Evolutionary conservation across 2,797 vertebrate genomes (phyloP), one percentile per base, ranked within the genome.

Genomic region (Sebastes alutus): DNA sequence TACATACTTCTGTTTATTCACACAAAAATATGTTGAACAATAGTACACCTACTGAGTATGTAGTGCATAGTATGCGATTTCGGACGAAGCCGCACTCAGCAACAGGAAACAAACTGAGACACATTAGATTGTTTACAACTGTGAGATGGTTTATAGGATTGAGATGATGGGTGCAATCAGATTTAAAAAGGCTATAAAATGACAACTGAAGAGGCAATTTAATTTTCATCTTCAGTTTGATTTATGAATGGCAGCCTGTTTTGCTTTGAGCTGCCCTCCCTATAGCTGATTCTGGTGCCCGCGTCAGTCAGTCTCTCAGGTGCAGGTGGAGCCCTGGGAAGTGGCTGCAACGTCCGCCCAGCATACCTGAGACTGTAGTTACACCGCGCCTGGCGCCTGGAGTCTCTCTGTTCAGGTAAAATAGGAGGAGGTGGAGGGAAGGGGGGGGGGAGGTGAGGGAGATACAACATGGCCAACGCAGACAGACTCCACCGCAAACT

Each of bases 321-420:
- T 89, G 88, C 81, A 89, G 87, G 81, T 88, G 87, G 91, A 91
- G 88, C 81, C 92, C 93, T 96, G 96, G 94, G 96, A 97, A 96
- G 94, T 90, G 93, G 92, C 91, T 87, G 86, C 93, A 89, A 81
- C 92, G 90, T 95, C 95, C 92, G 84, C 93, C 90, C 91, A 88
- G 93, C 97, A 97, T 97, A 97, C 97, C 97, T 97, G 96, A 97
- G 96, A 96, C 96, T 97, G 96, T 95, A 95, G 97, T 97, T 96
- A 96, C 94, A 93, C 88, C 1, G 92, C 93, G 96, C 95, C 96
- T 97, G 97, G 96, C 96, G 97, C 97, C 97, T 96, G 92, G 89
- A 95, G 95, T 97, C 96, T 97, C 94, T 91, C 80, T 66, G 86
- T 87, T 88, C 76, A 64, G 77, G 78, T 86, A 88, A 82, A 89